Base-by-base conservation (phyloP, 2,797 vertebrate species). In the Coilia nasus region DNA sequence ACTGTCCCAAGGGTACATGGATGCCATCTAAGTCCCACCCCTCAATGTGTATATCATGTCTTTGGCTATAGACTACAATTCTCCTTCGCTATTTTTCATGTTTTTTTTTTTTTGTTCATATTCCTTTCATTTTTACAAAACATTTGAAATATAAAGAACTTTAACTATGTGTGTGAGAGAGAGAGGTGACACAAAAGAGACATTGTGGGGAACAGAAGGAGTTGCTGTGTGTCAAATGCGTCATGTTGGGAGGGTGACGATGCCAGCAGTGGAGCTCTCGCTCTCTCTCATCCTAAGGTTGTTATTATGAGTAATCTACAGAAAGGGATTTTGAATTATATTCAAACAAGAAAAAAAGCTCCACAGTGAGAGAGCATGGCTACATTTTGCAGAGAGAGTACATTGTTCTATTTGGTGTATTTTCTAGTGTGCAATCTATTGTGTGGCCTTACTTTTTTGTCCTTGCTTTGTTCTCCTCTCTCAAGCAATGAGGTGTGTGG, bases 371-470 rank as follows among this genome's bases (percentile, higher is more conserved):
- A 60, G 64, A 89, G 87, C 85, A 85, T 67, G 75, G 67, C 83
- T 87, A 56, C 83, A 85, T 88, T 54, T 87, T 87, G 83, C 80
- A 0, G 81, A 86, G 86, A 84, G 86, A 88, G 85, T 90, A 87
- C 87, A 85, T 90, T 62, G 83, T 89, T 78, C 71, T 78, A 44
- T 78, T 86, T 86, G 67, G 85, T 91, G 87, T 90, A 86, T 87
- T 89, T 89, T 89, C 84, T 89, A 89, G 90, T 88, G 90, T 90
- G 87, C 88, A 86, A 89, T 91, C 88, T 86, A 89, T n/a, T 56
- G 85, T 89, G 89, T 88, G 88, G 89, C 89, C 90, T 91, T 91
- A 88, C 89, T 90, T 90, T 89, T 86, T 87, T 83, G 85, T 88
- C 88, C 84, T 84, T 85, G 88, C 83, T 88, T 87, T 90, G 75